Conservation (phyloP, 2,888 invertebrate species). For the Monochamus alternatus region DNA sequence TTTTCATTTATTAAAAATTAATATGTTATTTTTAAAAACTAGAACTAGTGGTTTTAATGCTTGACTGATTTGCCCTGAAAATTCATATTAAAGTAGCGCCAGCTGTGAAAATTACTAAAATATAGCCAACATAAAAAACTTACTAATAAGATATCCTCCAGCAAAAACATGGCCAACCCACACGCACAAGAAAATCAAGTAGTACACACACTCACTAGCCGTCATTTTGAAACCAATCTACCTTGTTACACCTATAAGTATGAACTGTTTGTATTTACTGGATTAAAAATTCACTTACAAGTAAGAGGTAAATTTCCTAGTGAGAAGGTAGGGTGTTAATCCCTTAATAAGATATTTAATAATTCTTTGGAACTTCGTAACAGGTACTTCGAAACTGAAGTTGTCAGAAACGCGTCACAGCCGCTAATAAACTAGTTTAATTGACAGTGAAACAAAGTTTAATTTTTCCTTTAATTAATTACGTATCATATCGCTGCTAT, state of each 20-base stretch:
- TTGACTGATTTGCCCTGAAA: no score
- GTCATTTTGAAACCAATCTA: neutral
- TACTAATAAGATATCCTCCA: conserved; percentile 2
- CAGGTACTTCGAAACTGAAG: neutral
- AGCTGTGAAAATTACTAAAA: no score
- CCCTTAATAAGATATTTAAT: neutral
- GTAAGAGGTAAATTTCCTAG: neutral
- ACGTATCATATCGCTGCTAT: neutral
- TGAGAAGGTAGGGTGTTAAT: neutral
- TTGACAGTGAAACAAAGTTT: neutral
- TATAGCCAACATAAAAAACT: neutral
- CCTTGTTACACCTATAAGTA: neutral
- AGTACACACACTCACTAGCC: neutral
- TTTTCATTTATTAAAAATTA: no score
- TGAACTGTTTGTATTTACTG: neutral
- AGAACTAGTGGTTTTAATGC: no score
- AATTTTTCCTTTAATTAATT: neutral
- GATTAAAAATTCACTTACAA: neutral
- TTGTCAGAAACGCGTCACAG: neutral
- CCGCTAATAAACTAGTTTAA: conserved; percentile 12
- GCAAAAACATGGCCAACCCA: neutral
- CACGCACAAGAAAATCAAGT: conserved; percentile 1
- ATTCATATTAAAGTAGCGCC: no score
- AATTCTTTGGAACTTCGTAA: neutral
- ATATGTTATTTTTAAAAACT: no score